phyloP scores from a whole-genome alignment of 2,888 invertebrate species.

The Blastobasis adustella region DNA sequence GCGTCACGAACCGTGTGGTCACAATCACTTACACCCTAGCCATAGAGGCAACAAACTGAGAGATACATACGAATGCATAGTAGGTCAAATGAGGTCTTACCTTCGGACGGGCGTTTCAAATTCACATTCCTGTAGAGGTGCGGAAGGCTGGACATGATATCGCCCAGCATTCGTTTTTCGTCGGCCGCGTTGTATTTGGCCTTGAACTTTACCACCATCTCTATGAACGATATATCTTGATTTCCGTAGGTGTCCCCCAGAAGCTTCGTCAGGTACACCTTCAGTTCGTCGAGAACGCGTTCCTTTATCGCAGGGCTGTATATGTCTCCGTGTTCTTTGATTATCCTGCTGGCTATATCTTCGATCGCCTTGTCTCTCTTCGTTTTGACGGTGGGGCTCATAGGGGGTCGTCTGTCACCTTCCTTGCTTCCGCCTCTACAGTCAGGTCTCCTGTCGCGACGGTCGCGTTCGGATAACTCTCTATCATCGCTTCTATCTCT shows the following conservation, averaged over 20 bases:
- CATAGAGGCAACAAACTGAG: too few species aligned
- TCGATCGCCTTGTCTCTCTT: constrained; percentile 49
- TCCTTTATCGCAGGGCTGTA: constrained; percentile 26
- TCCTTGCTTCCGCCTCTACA: background rate
- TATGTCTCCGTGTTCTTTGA: constrained; percentile 31
- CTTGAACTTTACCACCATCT: constrained; percentile 50
- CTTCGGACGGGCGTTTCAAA: constrained; percentile 40
- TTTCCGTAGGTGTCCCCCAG: constrained; percentile 46
- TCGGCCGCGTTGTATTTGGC: constrained; percentile 35
- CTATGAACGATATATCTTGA: constrained; percentile 51
- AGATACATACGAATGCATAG: background rate
- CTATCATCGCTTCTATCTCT: too few species aligned
- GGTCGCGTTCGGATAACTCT: background rate
- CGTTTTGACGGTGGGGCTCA: constrained; percentile 16
- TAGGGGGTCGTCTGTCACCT: constrained; percentile 1
- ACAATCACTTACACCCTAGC: too few species aligned
- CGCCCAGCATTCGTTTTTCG: constrained; percentile 41
- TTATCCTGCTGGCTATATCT: constrained; percentile 39
- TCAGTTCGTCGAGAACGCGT: constrained; percentile 37
- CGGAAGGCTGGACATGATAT: constrained; percentile 41
- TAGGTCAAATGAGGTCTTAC: constrained; percentile 32
- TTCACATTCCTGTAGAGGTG: constrained; percentile 26
- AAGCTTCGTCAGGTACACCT: constrained; percentile 25
- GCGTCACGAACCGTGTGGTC: background rate
- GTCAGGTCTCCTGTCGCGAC: constrained; percentile 8